phyloP scores from a whole-genome alignment of 2,797 vertebrate genomes.

The Eupleurogrammus muticus region DNA sequence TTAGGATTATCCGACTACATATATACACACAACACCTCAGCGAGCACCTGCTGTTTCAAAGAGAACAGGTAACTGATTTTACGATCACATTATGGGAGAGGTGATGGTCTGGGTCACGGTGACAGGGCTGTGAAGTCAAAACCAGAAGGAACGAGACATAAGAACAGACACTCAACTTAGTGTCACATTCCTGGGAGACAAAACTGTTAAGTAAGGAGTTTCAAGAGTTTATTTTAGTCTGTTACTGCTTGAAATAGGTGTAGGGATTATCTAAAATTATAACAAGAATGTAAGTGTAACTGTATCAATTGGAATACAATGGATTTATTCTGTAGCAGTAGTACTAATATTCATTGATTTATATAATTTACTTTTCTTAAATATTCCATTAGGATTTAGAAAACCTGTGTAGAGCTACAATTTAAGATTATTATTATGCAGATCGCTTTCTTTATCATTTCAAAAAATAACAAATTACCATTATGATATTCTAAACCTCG shows the following conservation, averaged over 20 bases:
- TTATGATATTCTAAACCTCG: too few relatives aligned
- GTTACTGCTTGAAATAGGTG: neutral
- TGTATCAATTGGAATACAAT: neutral
- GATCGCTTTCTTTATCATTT: neutral
- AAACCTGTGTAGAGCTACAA: neutral
- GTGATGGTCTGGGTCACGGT: slow-evolving; percentile 20
- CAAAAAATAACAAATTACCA: too few relatives aligned
- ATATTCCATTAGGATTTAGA: neutral
- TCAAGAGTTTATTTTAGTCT: neutral
- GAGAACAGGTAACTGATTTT: slow-evolving; percentile 40
- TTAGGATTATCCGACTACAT: slow-evolving; percentile 7
- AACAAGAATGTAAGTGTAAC: neutral
- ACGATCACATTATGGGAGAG: slow-evolving; percentile 30
- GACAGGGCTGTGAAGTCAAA: neutral
- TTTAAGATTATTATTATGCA: too few relatives aligned
- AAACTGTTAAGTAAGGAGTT: too few relatives aligned
- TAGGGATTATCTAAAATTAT: neutral
- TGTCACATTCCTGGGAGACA: neutral
- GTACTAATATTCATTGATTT: neutral
- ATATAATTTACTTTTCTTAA: neutral
- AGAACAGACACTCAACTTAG: neutral
- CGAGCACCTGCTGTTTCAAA: slow-evolving; percentile 8
- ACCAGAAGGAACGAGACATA: slow-evolving; percentile 7
- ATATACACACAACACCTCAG: slow-evolving; percentile 12
- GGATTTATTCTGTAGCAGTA: neutral